Evolutionary conservation across 2,113 vertebrate genomes (phyloP).

Genomic region (Toxotes jaculatrix): DNA sequence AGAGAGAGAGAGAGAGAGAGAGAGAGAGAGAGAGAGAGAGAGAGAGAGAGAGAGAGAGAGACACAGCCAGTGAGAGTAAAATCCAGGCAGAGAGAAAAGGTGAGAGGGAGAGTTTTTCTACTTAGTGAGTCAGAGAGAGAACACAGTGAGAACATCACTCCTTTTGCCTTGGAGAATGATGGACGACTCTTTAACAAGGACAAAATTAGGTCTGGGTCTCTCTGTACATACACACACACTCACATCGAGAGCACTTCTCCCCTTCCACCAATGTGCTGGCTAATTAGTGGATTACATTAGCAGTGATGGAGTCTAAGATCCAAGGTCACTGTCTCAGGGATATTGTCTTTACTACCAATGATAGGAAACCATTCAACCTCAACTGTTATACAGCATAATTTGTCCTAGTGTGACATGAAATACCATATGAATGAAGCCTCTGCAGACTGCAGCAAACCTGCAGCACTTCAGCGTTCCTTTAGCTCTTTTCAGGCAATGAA

Average conservation of each 20-base stretch:
- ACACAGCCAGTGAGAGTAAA: slow-evolving; percentile 40
- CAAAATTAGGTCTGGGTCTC: slow-evolving; percentile 69
- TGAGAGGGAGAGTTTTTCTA: slow-evolving; percentile 49
- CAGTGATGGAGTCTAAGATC: slow-evolving; percentile 36
- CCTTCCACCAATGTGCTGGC: slow-evolving; percentile 42
- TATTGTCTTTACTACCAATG: slow-evolving; percentile 13
- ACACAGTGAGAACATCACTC: slow-evolving; percentile 20
- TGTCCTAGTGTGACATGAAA: slow-evolving; percentile 25
- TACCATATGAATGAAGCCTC: slow-evolving; percentile 10
- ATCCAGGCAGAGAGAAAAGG: slow-evolving; percentile 51
- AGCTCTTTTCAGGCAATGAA: slow-evolving; percentile 1
- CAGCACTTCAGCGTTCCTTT: slow-evolving; percentile 1
- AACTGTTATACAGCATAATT: slow-evolving; percentile 42
- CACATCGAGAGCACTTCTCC: slow-evolving; percentile 36
- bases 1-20: slow-evolving; percentile 1
- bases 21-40: slow-evolving; percentile 4
- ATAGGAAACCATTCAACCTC: slow-evolving; percentile 49
- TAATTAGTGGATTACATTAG: slow-evolving; percentile 72
- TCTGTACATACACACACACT: slow-evolving; percentile 4
- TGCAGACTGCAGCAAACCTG: not conserved
- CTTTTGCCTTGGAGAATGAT: slow-evolving; percentile 57
- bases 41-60: slow-evolving; percentile 1
- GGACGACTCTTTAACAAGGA: slow-evolving; percentile 45
- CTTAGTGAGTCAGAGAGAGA: slow-evolving; percentile 63
- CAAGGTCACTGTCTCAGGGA: slow-evolving; percentile 12